These are phyloP conservation scores for Anadara kagoshimensis DNA, from an alignment of 1,140 invertebrate genomes.

Conservation along the genomic window DNA sequence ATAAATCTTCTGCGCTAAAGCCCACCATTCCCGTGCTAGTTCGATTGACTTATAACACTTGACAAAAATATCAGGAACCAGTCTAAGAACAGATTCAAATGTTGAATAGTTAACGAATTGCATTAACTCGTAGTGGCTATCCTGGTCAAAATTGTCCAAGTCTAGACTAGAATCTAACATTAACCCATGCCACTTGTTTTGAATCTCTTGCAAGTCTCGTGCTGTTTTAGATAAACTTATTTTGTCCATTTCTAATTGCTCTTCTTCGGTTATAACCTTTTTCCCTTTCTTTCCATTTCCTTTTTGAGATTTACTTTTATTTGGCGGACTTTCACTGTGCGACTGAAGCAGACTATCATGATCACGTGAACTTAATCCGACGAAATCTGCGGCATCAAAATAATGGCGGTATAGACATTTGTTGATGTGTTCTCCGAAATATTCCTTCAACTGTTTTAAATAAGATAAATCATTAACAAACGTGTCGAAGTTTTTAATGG, in stretches of 20 bases:
- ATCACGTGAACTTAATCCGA: background rate
- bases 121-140: slow-evolving; percentile 38
- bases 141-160: slow-evolving; percentile 34
- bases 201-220: slow-evolving; percentile 22
- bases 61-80: slow-evolving; percentile 41
- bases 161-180: slow-evolving; percentile 26
- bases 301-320: background rate
- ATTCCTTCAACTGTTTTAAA: slow-evolving; percentile 26
- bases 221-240: background rate
- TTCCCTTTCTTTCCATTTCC: slow-evolving; percentile 15
- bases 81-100: slow-evolving; percentile 35
- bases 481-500: slow-evolving; percentile 28
- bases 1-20: slow-evolving; percentile 26
- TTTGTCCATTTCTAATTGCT: slow-evolving; percentile 5
- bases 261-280: background rate
- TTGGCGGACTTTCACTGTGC: background rate
- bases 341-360: background rate
- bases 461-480: slow-evolving; percentile 35
- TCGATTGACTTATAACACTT: slow-evolving; percentile 40
- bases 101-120: slow-evolving; percentile 30
- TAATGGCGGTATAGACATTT: slow-evolving; percentile 27
- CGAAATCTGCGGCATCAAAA: slow-evolving; percentile 32
- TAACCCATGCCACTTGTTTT: slow-evolving; percentile 21
- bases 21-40: slow-evolving; percentile 29
- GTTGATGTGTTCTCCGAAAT: slow-evolving; percentile 34